Evolutionary conservation across 2,888 invertebrate species (phyloP).

Genomic region (Cremastinae sp.): DNA sequence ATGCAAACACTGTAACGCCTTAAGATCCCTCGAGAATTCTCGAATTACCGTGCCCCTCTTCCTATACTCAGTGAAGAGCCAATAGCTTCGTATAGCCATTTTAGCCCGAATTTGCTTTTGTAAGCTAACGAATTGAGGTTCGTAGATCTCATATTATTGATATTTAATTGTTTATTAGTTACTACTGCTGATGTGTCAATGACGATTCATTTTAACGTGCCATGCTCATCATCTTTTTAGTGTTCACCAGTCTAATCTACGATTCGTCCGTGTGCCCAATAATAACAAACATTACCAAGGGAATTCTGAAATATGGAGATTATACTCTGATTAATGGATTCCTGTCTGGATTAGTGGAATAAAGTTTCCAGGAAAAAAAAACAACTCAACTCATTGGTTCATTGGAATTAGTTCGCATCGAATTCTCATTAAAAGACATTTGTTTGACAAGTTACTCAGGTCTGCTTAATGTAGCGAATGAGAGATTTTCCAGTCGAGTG

Average conservation of each 20-base stretch:
- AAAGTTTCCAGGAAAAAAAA: conserved; percentile 5
- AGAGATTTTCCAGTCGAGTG: conserved; percentile 8
- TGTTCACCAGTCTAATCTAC: too few species aligned
- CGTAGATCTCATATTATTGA: too few species aligned
- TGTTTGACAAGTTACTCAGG: conserved; percentile 4
- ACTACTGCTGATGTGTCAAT: too few species aligned
- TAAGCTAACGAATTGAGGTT: conserved; percentile 5
- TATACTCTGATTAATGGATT: conserved; percentile 60
- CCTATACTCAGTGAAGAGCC: conserved; percentile 50
- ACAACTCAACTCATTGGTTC: neutral
- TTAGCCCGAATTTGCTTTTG: conserved; percentile 26
- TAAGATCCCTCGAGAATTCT: conserved; percentile 72
- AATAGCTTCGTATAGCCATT: conserved; percentile 24
- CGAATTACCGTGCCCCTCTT: conserved; percentile 71
- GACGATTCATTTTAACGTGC: too few species aligned
- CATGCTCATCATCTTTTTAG: too few species aligned
- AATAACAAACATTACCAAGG: too few species aligned
- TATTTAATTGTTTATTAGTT: too few species aligned
- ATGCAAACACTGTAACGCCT: conserved; percentile 75
- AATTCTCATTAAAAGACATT: neutral
- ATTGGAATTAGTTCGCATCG: neutral
- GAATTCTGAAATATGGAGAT: too few species aligned
- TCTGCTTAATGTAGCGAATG: conserved; percentile 1
- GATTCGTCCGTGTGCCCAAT: too few species aligned
- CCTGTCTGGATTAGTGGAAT: too few species aligned